Conservation (phyloP, 2,113 vertebrate genomes). For the Macrotus californicus region DNA sequence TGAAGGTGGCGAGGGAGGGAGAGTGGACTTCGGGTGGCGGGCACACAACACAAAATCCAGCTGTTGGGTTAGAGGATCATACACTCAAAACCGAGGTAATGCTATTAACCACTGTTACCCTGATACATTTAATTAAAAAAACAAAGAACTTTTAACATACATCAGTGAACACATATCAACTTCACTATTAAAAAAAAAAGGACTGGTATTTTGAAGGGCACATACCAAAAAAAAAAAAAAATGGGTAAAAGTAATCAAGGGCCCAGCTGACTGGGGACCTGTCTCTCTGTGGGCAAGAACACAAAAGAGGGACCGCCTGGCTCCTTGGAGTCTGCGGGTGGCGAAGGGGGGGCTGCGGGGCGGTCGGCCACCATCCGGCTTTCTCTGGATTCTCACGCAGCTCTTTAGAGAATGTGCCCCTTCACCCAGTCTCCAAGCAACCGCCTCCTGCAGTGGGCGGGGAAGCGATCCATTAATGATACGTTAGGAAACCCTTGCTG, state of each 20-base stretch:
- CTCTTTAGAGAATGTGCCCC: slow-evolving; percentile 24
- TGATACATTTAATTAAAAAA: too few relatives aligned
- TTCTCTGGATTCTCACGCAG: neutral
- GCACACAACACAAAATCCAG: neutral
- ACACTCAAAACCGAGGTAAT: neutral
- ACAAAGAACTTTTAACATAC: too few relatives aligned
- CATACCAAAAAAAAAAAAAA: too few relatives aligned
- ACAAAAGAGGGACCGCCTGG: neutral
- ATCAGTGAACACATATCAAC: neutral
- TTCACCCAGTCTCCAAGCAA: slow-evolving; percentile 69
- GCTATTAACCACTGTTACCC: neutral
- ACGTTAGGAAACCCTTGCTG: slow-evolving; percentile 51
- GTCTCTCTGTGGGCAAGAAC: neutral
- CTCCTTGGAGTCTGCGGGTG: neutral
- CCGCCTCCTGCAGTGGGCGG: neutral
- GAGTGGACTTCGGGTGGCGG: neutral
- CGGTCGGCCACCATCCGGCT: neutral
- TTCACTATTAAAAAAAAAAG: too few relatives aligned
- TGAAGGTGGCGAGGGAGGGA: too few relatives aligned
- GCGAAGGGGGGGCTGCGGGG: neutral
- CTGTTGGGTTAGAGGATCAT: too few relatives aligned
- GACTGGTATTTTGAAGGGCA: neutral
- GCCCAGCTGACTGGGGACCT: too few relatives aligned
- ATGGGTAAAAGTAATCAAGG: neutral
- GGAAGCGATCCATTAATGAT: slow-evolving; percentile 55